Evolutionary conservation across 1,140 invertebrate species (phyloP).

Genomic region (Ostrea edulis): DNA sequence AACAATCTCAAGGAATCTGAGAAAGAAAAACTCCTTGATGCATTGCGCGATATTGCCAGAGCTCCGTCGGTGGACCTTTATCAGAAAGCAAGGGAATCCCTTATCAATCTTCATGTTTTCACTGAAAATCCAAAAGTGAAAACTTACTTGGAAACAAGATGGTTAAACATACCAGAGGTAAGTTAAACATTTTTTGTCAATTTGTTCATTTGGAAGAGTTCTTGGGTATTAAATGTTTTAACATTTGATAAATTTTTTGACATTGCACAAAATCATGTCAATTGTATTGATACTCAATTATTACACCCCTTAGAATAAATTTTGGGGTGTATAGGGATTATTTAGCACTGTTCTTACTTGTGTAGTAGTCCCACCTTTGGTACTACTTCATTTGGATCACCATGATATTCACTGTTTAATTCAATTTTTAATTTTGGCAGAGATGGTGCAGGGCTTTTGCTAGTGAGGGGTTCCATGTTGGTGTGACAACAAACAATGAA

Average conservation of each 20-base stretch:
- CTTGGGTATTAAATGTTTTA: neutral
- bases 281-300: neutral
- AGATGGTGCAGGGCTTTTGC: conserved; percentile 36
- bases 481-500: conserved; percentile 35
- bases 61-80: no score
- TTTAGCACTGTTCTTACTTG: no score
- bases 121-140: no score
- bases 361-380: no score
- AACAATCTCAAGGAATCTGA: neutral
- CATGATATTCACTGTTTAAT: neutral
- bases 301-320: neutral
- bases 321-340: neutral
- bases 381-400: no score
- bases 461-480: conserved; percentile 23
- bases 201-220: neutral
- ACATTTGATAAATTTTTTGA: neutral
- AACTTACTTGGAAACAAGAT: no score
- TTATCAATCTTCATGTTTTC: no score
- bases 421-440: conserved; percentile 15
- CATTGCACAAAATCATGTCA: neutral
- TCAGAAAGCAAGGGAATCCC: no score
- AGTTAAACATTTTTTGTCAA: neutral
- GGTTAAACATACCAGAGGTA: neutral
- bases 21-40: neutral
- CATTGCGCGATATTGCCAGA: neutral